Percentiles rank a stretch among this genome's conserved stretches.
Conservation (phyloP, 1,140 invertebrate species). For the Belonocnema kinseyi region DNA sequence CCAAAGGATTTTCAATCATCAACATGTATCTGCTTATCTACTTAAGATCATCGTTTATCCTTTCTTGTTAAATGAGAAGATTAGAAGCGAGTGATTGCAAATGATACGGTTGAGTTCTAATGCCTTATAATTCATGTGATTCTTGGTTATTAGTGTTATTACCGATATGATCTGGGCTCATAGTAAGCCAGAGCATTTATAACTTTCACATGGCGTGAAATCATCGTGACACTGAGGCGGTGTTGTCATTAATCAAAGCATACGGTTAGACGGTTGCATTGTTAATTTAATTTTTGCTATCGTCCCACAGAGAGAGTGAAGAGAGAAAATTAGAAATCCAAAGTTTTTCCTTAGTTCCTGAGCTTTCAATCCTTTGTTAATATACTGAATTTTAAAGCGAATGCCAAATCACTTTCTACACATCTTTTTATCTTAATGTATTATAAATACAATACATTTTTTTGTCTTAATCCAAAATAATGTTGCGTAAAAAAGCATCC, state of each 20-base stretch:
- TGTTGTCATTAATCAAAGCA: background rate
- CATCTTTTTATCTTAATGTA: no score
- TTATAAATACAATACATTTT: no score
- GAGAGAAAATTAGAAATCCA: background rate
- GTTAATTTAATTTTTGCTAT: background rate
- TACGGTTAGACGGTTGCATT: background rate
- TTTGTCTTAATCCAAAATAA: no score
- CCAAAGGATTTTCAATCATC: background rate
- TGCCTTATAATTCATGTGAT: constrained; percentile 10
- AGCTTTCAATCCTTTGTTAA: background rate
- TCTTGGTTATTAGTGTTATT: constrained; percentile 14
- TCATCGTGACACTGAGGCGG: constrained; percentile 4
- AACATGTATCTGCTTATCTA: background rate
- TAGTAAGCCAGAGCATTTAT: constrained; percentile 11
- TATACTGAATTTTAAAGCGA: no score
- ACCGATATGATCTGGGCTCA: background rate
- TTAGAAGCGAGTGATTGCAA: background rate
- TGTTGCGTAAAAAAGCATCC: no score
- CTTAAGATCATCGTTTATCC: background rate
- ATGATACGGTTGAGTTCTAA: background rate
- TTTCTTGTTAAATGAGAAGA: background rate
- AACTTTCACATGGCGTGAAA: constrained; percentile 29
- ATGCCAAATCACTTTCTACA: no score
- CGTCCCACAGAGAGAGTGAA: background rate
- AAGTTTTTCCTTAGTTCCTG: background rate